Base-by-base conservation (phyloP, 2,113 vertebrate species). In the Phaethon lepturus region DNA sequence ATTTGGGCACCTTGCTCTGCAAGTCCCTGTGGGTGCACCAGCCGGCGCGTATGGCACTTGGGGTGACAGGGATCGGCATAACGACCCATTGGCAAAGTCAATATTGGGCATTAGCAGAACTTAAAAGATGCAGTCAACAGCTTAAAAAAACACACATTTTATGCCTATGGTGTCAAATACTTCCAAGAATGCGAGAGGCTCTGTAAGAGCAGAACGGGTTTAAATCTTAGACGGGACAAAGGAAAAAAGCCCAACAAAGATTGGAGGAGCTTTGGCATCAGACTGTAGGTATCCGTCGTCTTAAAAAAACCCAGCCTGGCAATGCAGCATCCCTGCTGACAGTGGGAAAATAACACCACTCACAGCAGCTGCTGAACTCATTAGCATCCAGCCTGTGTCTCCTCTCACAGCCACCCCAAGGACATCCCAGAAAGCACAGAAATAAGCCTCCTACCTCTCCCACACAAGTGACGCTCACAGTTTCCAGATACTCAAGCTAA, bases 331-430 rank as follows among this genome's bases (percentile, higher is more conserved):
- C 81, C 0, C 0, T 38, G 17, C 50, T 90, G 90, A 71, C 67
- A 69, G 79, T 58, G 71, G 72, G 91, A 95, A 97, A 85, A 87
- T 60, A 83, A 62, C 58, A 90, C 44, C 73, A 79, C 10, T 75
- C 9, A 6, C 40, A 75, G 56, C 95, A 96, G 94, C 94, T 97
- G 95, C 74, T 80, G 87, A 89, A 95, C 56, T 95, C 93, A 78
- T 96, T 76, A 92, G 44, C 59, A 60, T 92, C 88, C 56, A 72
- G 60, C 44, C 35, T 62, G 45, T 45, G 22, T 77, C 52, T 59
- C 58, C 74, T 94, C 85, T 91, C 94, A 90, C 58, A 92, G 63
- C 17, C 72, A 95, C 71, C 28, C 69, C 2, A 1, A 76, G 74
- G 52, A 95, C 71, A 89, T 83, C 92, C 58, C 19, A 33, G 91